A percentile compares a stretch with the other conserved stretches of the same genome.
These are phyloP conservation scores for Apomyelois bistriatella DNA, from an alignment of 2,888 invertebrate species.

Conservation along the genomic window DNA sequence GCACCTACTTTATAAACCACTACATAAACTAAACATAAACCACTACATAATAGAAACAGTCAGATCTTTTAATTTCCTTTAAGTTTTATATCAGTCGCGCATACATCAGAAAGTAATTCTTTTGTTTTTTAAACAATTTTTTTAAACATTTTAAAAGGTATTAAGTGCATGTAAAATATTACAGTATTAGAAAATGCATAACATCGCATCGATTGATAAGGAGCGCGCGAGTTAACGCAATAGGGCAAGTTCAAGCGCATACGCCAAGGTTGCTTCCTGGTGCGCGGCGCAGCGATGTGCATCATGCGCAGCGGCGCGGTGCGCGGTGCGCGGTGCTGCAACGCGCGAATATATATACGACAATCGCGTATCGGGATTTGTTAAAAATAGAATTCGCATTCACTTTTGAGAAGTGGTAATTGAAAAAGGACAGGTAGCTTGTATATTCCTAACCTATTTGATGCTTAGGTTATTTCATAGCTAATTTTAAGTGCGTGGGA, in stretches of 20 bases:
- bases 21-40: too few relatives aligned
- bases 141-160: too few relatives aligned
- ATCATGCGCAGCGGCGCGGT: neutral
- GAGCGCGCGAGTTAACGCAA: slow-evolving; percentile 31
- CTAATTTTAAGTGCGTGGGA: too few relatives aligned
- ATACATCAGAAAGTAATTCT: too few relatives aligned
- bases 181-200: slow-evolving; percentile 5
- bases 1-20: too few relatives aligned
- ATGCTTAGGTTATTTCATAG: too few relatives aligned
- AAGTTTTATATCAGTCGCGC: too few relatives aligned
- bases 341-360: slow-evolving; percentile 14
- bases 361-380: neutral
- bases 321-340: slow-evolving; percentile 24
- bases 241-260: slow-evolving; percentile 72
- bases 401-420: neutral
- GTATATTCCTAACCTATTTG: too few relatives aligned
- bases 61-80: too few relatives aligned
- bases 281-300: slow-evolving; percentile 53
- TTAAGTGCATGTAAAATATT: neutral
- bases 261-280: slow-evolving; percentile 69
- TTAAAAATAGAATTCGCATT: slow-evolving; percentile 3
- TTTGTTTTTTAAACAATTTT: too few relatives aligned
- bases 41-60: too few relatives aligned
- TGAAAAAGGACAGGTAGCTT: slow-evolving; percentile 3
- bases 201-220: slow-evolving; percentile 6